Evolutionary conservation across 2,113 vertebrate genomes (phyloP), one percentile per base, ranked within the genome.

Genomic region (Corydoras sp.): DNA sequence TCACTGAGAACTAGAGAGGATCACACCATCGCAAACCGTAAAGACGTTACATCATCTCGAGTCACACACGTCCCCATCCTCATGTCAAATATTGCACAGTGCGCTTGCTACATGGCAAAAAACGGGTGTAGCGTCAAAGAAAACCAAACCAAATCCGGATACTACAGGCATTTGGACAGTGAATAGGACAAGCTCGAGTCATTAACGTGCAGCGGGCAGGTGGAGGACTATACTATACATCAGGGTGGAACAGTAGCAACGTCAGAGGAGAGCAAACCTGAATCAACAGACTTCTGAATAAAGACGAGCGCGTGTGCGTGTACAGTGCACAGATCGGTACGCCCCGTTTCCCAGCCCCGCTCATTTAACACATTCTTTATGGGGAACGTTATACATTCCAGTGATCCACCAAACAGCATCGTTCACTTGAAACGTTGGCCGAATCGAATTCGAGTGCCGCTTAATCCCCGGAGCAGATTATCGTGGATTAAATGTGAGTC

Each of bases 1-100:
- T 99, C 94, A 96, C 95, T 98, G 96, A 99, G 96, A 98, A 97
- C 96, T 97, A 97, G 94, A 96, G 92, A 97, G 93, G 95, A 98
- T 13, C 13, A 56, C 95, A 97, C 94, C 96, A 97, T 93, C 91
- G 95, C 94, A 96, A 95, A 97, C 93, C 92, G 92, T 95, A 94
- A 86, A 95, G 93, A 98, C 93, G 94, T 95, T 93, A 99, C 94
- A 97, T 94, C 93, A 96, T 93, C 35, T 43, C 91, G 89, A 94
- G 92, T 88, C 87, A 85, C 35, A 62, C 92, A 91, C 93, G 35
- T 93, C 94, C 95, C 94, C 95, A 94, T 99, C 93, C 93, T 96
- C 92, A 93, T 97, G 93, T 94, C 68, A 96, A 90, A 98, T 99
- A 98, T 99, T 99, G 96, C 96, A 98, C 96, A 99, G 95, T 98